Conservation (phyloP, 1,140 invertebrate genomes). For the Chironomus striatipennis region DNA sequence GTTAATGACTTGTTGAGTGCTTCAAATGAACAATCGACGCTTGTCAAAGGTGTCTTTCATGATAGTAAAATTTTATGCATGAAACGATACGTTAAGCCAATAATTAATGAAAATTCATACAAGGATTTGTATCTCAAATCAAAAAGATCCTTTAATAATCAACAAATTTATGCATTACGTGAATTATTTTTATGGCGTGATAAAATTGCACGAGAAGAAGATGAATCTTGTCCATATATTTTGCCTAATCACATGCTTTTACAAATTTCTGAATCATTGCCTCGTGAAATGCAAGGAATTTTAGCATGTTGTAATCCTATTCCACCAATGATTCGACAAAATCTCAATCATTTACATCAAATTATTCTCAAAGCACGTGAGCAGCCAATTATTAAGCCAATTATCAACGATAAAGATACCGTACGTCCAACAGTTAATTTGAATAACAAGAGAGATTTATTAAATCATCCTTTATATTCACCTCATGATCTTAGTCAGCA, state of each 20-base stretch:
- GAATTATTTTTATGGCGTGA: constrained; percentile 87
- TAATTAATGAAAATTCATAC: constrained; percentile 62
- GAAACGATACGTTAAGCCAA: constrained; percentile 70
- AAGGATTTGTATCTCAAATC: constrained; percentile 66
- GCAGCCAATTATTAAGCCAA: constrained; percentile 54
- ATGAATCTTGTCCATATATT: constrained; percentile 88
- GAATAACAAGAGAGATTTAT: constrained; percentile 37
- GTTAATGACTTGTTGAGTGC: constrained; percentile 65
- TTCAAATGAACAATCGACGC: constrained; percentile 58
- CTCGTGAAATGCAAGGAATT: constrained; percentile 88
- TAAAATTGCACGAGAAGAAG: constrained; percentile 68
- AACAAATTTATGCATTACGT: constrained; percentile 74
- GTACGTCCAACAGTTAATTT: constrained; percentile 40
- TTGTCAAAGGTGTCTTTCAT: constrained; percentile 60
- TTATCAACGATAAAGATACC: constrained; percentile 44
- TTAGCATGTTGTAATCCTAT: constrained; percentile 89
- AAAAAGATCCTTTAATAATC: constrained; percentile 73
- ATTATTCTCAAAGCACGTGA: constrained; percentile 69
- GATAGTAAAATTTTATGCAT: constrained; percentile 64
- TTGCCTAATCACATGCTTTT: constrained; percentile 94
- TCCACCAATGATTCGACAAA: constrained; percentile 73
- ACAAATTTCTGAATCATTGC: constrained; percentile 81
- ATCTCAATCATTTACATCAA: constrained; percentile 65
- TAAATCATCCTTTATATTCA: constrained; percentile 47
- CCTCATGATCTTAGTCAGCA: constrained; percentile 59